Evolutionary conservation across 2,888 invertebrate species (phyloP).

Genomic region (Caradrina kadenii): DNA sequence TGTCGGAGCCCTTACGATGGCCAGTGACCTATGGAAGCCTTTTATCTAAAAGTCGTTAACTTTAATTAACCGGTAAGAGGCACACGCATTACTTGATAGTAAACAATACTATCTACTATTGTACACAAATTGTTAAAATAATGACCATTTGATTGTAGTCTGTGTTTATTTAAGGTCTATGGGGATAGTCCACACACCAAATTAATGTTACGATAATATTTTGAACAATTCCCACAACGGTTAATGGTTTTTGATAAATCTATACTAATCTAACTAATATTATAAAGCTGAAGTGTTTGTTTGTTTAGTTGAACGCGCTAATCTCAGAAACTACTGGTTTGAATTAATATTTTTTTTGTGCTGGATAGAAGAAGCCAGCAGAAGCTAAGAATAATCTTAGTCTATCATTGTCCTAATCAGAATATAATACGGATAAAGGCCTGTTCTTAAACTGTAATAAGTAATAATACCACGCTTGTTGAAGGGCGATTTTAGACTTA

Average conservation of each 20-base stretch:
- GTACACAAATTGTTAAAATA: constrained; percentile 45
- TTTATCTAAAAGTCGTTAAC: constrained; percentile 60
- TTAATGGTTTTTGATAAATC: background rate
- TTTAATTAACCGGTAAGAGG: constrained; percentile 48
- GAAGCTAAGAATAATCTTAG: background rate
- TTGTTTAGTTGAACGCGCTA: no score
- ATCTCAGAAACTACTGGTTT: no score
- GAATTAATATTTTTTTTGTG: no score
- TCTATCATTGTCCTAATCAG: background rate
- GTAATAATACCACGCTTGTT: background rate
- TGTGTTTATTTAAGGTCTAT: constrained; percentile 10
- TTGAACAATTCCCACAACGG: constrained; percentile 4
- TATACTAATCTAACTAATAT: no score
- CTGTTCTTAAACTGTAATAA: background rate
- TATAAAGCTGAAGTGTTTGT: no score
- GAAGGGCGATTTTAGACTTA: background rate
- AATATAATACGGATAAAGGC: background rate
- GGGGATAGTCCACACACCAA: background rate
- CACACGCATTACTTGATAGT: constrained; percentile 34
- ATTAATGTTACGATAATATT: background rate
- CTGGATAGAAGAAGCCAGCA: no score
- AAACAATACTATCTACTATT: constrained; percentile 3
- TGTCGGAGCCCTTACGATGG: background rate
- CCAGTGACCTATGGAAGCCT: constrained; percentile 49
- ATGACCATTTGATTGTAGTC: constrained; percentile 1